Evolutionary conservation across 2,888 invertebrate species (phyloP), one percentile per base, ranked within the genome.

Genomic region (Agonopterix heracliana): DNA sequence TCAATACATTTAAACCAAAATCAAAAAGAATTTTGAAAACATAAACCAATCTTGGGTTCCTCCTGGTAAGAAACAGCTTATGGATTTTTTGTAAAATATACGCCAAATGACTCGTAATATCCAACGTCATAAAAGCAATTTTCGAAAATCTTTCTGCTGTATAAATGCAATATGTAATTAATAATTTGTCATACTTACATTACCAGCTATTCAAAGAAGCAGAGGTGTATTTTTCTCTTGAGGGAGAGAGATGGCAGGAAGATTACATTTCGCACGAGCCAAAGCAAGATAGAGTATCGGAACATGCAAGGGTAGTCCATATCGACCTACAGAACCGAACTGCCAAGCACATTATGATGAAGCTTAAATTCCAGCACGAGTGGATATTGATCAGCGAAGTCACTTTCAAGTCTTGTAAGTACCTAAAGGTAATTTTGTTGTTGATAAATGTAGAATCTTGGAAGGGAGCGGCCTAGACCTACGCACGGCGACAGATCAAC

Each of bases 321-420:
- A 91, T 97, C 44, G 91, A 93, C 47, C 88, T 97, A 45, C 91
- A 93, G 57, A 92, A 94, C 65, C 90, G 93, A 53, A 90, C 95
- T 1, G 97, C 94, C 0, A 91, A 91, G 65, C 95, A 92, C 73
- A 90, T 97, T 59, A 93, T 92, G 88, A 68, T 94, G 63, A 91
- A 93, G 64, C 89, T 97, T 11, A 91, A 90, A 65, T 96, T 96
- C 73, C 93, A 93, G 54, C 91, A 94, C 59, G 92, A 93, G 71
- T 97, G 97, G 97, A 93, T 97, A 54, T 90, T 97, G 58, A 91
- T 98, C 68, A 96, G 96, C 79, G 97, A 98, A 84, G 90, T 97
- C 61, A 91, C 93, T 40, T 97, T 97, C 72, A 92, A 93, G 62
- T 95, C 96, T 52, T 90, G 94, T 94, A 80, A 90, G 91, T 80